Percentiles rank a stretch among this genome's conserved stretches.
These are phyloP conservation scores for Brachystomella parvula DNA, from an alignment of 1,140 invertebrate species.

Conservation along the genomic window DNA sequence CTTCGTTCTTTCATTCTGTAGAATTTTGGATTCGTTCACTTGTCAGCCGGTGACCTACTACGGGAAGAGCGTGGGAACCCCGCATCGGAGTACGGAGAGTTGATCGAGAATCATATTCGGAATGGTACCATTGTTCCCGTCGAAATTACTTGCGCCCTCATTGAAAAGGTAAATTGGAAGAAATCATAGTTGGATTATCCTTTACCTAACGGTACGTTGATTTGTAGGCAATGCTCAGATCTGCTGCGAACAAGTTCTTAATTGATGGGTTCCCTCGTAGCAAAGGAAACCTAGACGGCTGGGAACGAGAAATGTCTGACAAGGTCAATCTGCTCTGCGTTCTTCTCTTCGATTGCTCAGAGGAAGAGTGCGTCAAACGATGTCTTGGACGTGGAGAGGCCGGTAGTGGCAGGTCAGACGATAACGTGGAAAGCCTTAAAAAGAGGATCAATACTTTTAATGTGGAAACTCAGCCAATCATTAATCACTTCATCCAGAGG, in stretches of 20 bases:
- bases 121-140: constrained; percentile 97
- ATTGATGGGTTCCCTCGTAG: constrained; percentile 99
- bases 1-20: constrained; percentile 40
- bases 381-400: constrained; percentile 76
- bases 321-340: constrained; percentile 83
- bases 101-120: constrained; percentile 87
- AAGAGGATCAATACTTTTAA: constrained; percentile 87
- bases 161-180: constrained; percentile 55
- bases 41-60: constrained; percentile 96
- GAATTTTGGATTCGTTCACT: constrained; percentile 82
- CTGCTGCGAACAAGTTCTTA: constrained; percentile 71
- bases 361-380: constrained; percentile 72
- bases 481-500: constrained; percentile 68
- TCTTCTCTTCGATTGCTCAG: constrained; percentile 83
- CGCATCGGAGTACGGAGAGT: constrained; percentile 78
- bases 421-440: constrained; percentile 82
- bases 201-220: neutral
- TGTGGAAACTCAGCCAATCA: constrained; percentile 86
- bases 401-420: constrained; percentile 87
- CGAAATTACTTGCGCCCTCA: constrained; percentile 89
- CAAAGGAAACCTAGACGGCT: constrained; percentile 92
- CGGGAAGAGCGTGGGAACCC: constrained; percentile 77
- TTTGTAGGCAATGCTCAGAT: constrained; percentile 61
- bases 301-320: constrained; percentile 74
- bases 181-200: neutral